phyloP scores from a whole-genome alignment of 2,113 vertebrate species.

The Leptosomus discolor region DNA sequence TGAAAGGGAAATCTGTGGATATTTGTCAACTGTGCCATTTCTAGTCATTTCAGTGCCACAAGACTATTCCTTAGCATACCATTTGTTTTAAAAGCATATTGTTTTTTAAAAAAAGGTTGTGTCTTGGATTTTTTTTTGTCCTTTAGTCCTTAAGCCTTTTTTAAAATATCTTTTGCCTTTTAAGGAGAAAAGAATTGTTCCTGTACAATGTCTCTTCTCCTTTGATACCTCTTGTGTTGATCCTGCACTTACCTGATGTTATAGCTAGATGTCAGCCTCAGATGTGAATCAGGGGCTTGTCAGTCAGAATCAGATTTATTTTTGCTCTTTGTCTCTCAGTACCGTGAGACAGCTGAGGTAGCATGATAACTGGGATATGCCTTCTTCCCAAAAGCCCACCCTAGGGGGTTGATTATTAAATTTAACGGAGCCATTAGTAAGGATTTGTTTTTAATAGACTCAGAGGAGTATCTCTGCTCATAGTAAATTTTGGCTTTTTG shows the following conservation, averaged over 20 bases:
- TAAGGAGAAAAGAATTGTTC: neutral
- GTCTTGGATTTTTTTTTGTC: neutral
- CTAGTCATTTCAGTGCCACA: neutral
- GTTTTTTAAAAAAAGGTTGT: neutral
- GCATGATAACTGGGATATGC: neutral
- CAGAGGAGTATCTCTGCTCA: neutral
- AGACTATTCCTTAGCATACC: neutral
- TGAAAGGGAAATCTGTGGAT: neutral
- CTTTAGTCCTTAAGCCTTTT: neutral
- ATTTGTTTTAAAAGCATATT: neutral
- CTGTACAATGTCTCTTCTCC: neutral
- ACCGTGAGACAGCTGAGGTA: accelerated
- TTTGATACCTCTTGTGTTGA: neutral
- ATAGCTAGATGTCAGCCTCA: constrained; percentile 64
- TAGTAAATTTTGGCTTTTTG: neutral
- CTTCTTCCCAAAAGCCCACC: neutral
- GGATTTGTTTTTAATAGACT: neutral
- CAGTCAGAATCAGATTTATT: neutral
- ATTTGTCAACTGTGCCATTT: neutral
- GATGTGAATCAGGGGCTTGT: constrained; percentile 7
- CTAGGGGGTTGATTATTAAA: neutral
- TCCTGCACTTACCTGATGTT: constrained; percentile 46
- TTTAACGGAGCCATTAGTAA: neutral
- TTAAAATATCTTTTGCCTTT: neutral
- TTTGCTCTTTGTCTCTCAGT: neutral